Evolutionary conservation across 2,888 invertebrate genomes (phyloP).

Genomic region (Clivina fossor): DNA sequence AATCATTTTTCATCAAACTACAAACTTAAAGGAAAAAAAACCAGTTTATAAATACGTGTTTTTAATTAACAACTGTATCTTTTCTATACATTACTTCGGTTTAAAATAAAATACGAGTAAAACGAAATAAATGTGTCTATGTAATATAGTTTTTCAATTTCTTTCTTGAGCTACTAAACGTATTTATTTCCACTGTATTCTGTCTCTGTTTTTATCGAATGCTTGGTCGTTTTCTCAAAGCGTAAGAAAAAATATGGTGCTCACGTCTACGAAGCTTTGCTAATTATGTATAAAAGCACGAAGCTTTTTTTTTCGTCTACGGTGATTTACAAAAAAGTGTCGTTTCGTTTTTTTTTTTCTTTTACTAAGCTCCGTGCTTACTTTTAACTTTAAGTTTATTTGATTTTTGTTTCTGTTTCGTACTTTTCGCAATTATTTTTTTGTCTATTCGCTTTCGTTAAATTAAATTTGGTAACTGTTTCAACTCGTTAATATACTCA

Average conservation of each 20-base stretch:
- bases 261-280: conserved; percentile 19
- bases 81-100: neutral
- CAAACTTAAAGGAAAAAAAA: too few species aligned
- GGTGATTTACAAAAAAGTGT: conserved; percentile 20
- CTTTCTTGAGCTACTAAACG: neutral
- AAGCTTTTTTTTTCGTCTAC: conserved; percentile 10
- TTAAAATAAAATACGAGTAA: too few species aligned
- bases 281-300: conserved; percentile 18
- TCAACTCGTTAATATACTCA: conserved; percentile 22
- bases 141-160: conserved; percentile 24
- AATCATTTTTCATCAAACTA: too few species aligned
- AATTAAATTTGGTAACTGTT: conserved; percentile 26
- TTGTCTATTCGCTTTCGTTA: too few species aligned
- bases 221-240: neutral
- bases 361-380: conserved; percentile 1
- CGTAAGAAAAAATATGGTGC: conserved; percentile 13
- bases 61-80: too few species aligned
- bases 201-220: neutral
- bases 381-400: conserved; percentile 24
- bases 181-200: neutral
- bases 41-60: too few species aligned
- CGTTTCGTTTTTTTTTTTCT: too few species aligned
- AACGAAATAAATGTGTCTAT: too few species aligned
- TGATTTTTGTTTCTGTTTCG: conserved; percentile 10
- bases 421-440: too few species aligned